Percentiles rank a stretch among this genome's conserved stretches.
Conservation (phyloP, 2,888 invertebrate species). For the Melipona bicolor region DNA sequence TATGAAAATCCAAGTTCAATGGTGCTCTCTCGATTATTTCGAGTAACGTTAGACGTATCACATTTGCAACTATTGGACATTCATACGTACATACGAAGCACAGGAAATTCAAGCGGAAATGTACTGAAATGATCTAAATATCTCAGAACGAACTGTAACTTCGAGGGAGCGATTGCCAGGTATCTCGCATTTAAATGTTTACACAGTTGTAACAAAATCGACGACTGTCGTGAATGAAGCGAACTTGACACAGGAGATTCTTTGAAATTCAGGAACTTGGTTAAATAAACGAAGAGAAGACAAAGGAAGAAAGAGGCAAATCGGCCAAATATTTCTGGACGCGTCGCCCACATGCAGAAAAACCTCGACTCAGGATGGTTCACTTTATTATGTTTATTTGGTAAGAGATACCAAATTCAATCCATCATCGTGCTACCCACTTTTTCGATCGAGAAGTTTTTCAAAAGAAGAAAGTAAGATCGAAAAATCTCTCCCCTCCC, state of each 20-base stretch:
- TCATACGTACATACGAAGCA: no score
- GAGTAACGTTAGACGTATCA: background rate
- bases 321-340: slow-evolving; percentile 67
- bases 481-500: no score
- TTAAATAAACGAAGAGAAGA: slow-evolving; percentile 48
- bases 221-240: background rate
- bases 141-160: background rate
- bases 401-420: background rate
- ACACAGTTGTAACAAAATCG: background rate
- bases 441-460: background rate
- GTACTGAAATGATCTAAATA: background rate
- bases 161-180: background rate
- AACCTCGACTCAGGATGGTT: slow-evolving; percentile 19
- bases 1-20: background rate
- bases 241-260: background rate
- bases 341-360: slow-evolving; percentile 2
- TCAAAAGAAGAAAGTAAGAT: background rate
- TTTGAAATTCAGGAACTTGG: slow-evolving; percentile 31
- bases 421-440: background rate
- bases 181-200: background rate
- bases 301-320: slow-evolving; percentile 36
- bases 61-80: background rate
- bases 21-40: background rate
- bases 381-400: slow-evolving; percentile 39
- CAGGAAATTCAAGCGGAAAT: background rate